These are phyloP conservation scores for Myxocyprinus asiaticus DNA, from an alignment of 2,113 vertebrate genomes.

Conservation along the genomic window DNA sequence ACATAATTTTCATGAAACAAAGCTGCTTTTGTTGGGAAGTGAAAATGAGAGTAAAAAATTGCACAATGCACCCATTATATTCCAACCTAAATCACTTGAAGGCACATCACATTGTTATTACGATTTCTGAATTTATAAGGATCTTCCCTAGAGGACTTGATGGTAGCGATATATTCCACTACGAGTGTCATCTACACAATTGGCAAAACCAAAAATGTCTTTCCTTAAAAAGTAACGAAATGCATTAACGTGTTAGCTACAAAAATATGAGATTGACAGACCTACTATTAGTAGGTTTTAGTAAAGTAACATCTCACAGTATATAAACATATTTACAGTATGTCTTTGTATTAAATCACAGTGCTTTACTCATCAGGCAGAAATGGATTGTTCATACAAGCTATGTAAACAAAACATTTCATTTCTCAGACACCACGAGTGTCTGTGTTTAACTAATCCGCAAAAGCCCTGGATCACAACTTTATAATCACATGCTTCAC, in stretches of 20 bases:
- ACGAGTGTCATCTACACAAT: neutral
- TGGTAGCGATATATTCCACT: neutral
- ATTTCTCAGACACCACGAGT: slow-evolving; percentile 3
- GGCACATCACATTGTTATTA: neutral
- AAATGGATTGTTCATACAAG: slow-evolving; percentile 15
- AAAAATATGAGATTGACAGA: neutral
- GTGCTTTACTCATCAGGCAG: neutral
- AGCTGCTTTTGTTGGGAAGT: neutral
- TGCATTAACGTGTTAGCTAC: too few relatives aligned
- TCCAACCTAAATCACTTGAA: neutral
- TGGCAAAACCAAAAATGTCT: too few relatives aligned
- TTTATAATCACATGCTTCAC: slow-evolving; percentile 39
- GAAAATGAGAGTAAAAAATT: neutral
- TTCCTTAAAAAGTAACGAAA: neutral
- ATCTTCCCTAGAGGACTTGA: neutral
- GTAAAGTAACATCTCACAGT: neutral
- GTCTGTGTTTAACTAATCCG: slow-evolving; percentile 15
- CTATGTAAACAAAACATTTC: slow-evolving; percentile 19
- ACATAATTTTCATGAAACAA: too few relatives aligned
- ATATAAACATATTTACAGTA: slow-evolving; percentile 19
- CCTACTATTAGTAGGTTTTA: neutral
- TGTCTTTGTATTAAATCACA: neutral
- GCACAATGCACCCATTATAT: neutral
- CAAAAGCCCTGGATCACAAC: slow-evolving; percentile 30
- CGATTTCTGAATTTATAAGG: neutral